Evolutionary conservation across 2,888 invertebrate species (phyloP), one percentile per base, ranked within the genome.

Genomic region (Dicyrtomina minuta): DNA sequence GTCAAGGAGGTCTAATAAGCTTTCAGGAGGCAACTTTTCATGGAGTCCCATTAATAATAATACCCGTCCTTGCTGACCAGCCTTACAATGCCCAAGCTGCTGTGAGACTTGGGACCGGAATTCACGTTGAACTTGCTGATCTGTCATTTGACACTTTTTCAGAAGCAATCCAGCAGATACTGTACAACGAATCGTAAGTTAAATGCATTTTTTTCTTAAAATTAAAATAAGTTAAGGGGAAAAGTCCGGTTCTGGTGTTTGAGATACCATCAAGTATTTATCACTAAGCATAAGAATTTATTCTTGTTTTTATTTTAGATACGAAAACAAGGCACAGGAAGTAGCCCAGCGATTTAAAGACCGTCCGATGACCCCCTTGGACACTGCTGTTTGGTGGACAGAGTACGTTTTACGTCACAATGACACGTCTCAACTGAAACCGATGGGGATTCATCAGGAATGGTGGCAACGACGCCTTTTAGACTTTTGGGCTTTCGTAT

Each of bases 31-130:
- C 61, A 6, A 61, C 44, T 22, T 61, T 10, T 15, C 61, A 61
- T 20, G 61, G 12, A 24, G 61, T 61, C 13, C 61, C 61, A 2
- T 5, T 61, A 13, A 44, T 61, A 20, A 20, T 61, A 2, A 61
- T 61, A 2, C 61, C 61, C 4, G 39, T 13, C 2, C 4, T 17
- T 4, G 24, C 2, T 10, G 61, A 61, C 17, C 61, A 61, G 17
- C 20, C 43, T 70, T 87, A 88, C 74, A 87, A 88, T 53, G 83
- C 87, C 2, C 85, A 85, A 77, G 89, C 89, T 80, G 84, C 88
- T 81, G 81, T 81, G 60, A 83, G 83, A 71, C 81, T 84, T 15
- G 87, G 86, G 5, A 82, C 85, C 15, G 85, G 85, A 1, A 79
- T 83, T 33, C 82, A 82, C 3, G 76, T 86, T 13, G 79, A 81